phyloP scores from a whole-genome alignment of 2,888 invertebrate genomes.

The Phalangium opilio region DNA sequence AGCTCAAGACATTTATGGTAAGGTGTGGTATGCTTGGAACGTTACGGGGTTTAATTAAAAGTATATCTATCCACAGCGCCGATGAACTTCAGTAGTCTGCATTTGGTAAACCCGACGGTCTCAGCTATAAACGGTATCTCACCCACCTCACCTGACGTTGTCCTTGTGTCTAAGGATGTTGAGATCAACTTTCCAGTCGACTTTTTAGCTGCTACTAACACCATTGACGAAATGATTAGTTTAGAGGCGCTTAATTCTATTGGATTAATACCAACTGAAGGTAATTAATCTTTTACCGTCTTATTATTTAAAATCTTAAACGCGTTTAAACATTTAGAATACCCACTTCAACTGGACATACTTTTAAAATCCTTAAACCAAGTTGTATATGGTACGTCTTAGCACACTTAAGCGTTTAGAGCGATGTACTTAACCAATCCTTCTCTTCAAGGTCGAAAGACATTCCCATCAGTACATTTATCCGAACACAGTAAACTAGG shows the following conservation, averaged over 20 bases:
- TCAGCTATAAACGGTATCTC: slow-evolving; percentile 13
- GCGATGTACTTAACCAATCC: neutral
- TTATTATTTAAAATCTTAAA: too few relatives aligned
- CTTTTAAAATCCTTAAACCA: too few relatives aligned
- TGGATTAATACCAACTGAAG: neutral
- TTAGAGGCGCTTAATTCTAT: slow-evolving; percentile 14
- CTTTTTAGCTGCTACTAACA: slow-evolving; percentile 4
- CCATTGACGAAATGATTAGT: slow-evolving; percentile 6
- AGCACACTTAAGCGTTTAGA: too few relatives aligned
- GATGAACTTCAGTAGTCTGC: slow-evolving; percentile 2
- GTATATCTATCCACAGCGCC: slow-evolving; percentile 2
- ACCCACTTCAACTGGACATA: too few relatives aligned
- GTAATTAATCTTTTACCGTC: neutral
- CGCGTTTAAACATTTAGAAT: too few relatives aligned
- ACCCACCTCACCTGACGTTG: slow-evolving; percentile 12
- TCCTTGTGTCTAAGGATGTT: slow-evolving; percentile 5
- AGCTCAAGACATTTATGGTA: slow-evolving; percentile 13
- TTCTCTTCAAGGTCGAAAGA: slow-evolving; percentile 8
- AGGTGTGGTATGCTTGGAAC: too few relatives aligned
- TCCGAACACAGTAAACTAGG: slow-evolving; percentile 10
- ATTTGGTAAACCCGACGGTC: neutral
- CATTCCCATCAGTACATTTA: slow-evolving; percentile 13
- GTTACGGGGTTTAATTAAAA: neutral
- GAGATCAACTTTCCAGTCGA: slow-evolving; percentile 5
- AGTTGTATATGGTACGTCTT: too few relatives aligned